Evolutionary conservation across 2,113 vertebrate genomes (phyloP), one percentile per base, ranked within the genome.

Genomic region (Saccopteryx leptura): DNA sequence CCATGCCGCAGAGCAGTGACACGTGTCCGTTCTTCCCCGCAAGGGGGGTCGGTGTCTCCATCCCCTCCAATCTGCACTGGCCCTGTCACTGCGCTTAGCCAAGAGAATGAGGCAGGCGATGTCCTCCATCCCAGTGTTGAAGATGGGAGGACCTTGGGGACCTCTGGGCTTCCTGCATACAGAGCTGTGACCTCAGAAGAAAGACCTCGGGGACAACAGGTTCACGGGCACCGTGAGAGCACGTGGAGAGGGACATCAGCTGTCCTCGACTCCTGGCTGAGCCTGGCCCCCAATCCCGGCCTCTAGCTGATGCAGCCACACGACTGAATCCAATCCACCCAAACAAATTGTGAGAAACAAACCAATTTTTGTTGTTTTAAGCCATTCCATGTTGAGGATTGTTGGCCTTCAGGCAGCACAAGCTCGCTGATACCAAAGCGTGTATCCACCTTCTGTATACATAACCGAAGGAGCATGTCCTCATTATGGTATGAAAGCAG

Each of bases 21-120:
- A 1, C 4, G 7, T 21, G n/a, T 4, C n/a, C 5, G 1, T 4
- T 5, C 33, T 15, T 13, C 14, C 5, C 12, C 8, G 6, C 3
- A 54, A 9, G 11, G 9, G 46, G 31, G 12, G 1, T 58, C 93
- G 4, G 9, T 7, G 65, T 39, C 50, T 31, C 31, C 1, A 0
- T n/a, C 60, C 23, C 52, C 4, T 10, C 9, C 13, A 24, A 9
- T 50, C 68, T 11, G 24, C 39, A 31, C 0, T 28, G 19, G 9
- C 3, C 74, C 14, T 11, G 18, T 48, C 28, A 75, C 13, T n/a
- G 52, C 23, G 17, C 6, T 19, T 28, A 50, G 46, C 61, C n/a
- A 66, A 18, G 58, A 58, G 6, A n/a, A 4, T 1, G 4, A 18
- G 61, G 52, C 19, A 23, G 10, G 33, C 4, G 46, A 19, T 6